Percentiles rank a stretch among this genome's conserved stretches.
These are phyloP conservation scores for Coregonus suidteri DNA, from an alignment of 2,797 vertebrate genomes.

Conservation along the genomic window DNA sequence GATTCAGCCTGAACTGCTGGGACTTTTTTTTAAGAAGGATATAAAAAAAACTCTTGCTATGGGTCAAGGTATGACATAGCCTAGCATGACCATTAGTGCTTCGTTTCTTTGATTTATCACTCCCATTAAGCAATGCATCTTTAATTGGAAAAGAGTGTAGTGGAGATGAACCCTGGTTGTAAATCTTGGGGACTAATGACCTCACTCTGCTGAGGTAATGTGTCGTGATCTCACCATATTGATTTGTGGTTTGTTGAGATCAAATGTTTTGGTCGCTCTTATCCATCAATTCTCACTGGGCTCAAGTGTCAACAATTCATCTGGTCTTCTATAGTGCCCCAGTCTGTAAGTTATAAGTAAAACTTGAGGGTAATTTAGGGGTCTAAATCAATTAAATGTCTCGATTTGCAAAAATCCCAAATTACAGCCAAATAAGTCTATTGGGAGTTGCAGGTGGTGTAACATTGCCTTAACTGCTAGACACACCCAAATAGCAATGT, in stretches of 20 bases:
- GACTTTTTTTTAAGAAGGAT: background rate
- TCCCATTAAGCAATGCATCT: background rate
- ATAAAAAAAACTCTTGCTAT: background rate
- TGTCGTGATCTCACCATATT: background rate
- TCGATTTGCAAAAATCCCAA: background rate
- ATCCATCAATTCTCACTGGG: constrained; percentile 9
- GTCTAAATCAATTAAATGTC: background rate
- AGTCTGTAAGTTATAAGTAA: background rate
- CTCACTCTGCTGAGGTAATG: constrained; percentile 4
- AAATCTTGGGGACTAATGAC: background rate
- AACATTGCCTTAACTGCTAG: background rate
- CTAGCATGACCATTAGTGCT: background rate
- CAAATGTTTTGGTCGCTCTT: constrained; percentile 11
- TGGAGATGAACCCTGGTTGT: background rate
- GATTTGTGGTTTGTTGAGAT: constrained; percentile 20
- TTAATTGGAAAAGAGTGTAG: background rate
- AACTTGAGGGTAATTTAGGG: background rate
- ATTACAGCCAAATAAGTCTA: background rate
- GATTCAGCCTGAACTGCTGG: background rate
- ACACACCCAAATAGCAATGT: background rate
- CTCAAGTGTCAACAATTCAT: constrained; percentile 3
- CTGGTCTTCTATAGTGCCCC: background rate
- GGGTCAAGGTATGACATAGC: background rate
- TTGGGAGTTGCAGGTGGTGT: background rate
- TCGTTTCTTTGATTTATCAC: background rate